phyloP scores from a whole-genome alignment of 2,113 vertebrate genomes.

The Rallus limicola region DNA sequence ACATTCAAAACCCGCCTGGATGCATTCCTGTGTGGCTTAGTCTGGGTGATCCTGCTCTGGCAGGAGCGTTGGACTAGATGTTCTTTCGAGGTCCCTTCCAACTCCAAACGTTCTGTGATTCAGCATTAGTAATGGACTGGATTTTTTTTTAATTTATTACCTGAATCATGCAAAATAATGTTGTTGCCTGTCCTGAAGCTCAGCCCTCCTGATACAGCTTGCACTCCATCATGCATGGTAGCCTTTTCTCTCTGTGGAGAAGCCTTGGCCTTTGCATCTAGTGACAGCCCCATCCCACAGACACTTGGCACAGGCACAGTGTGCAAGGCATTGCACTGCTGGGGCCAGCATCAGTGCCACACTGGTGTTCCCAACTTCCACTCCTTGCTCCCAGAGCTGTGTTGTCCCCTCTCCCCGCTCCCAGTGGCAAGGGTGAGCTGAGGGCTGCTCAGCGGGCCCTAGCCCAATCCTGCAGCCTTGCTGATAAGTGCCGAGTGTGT shows the following conservation, averaged over 20 bases:
- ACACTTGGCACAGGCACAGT: fast-evolving
- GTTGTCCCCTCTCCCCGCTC: not conserved
- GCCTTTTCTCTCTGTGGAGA: fast-evolving
- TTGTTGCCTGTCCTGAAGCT: not conserved
- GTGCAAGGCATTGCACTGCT: fast-evolving
- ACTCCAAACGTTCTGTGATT: too few species aligned
- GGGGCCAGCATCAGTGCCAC: not conserved
- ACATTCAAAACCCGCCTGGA: too few species aligned
- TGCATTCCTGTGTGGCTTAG: too few species aligned
- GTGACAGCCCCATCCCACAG: not conserved
- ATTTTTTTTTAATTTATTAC: not conserved
- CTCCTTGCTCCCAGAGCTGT: fast-evolving
- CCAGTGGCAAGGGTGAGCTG: not conserved
- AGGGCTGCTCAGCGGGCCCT: too few species aligned
- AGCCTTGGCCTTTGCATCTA: not conserved
- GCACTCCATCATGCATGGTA: fast-evolving
- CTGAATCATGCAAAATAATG: not conserved
- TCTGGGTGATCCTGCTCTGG: too few species aligned
- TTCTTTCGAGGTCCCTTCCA: too few species aligned
- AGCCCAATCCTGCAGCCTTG: not conserved
- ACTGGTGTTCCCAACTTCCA: not conserved
- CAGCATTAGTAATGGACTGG: not conserved
- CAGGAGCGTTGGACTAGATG: too few species aligned
- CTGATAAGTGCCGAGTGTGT: not conserved
- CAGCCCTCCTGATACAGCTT: not conserved